Evolutionary conservation across 2,888 invertebrate genomes (phyloP).

Genomic region (Lasioglossum villosulum): DNA sequence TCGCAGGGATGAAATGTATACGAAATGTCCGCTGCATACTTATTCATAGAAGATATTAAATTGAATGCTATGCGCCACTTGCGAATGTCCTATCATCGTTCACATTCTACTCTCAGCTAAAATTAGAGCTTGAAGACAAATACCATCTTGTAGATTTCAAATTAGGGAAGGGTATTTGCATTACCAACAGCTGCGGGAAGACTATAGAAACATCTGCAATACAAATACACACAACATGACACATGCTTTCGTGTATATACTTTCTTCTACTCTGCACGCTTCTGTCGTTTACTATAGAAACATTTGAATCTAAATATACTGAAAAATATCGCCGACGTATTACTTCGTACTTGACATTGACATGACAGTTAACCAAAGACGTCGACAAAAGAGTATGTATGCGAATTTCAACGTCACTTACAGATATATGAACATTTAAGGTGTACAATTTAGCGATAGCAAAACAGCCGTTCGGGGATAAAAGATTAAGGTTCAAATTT

Average conservation of each 20-base stretch:
- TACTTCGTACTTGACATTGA: not conserved
- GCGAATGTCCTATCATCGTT: conserved; percentile 49
- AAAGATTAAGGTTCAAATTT: not conserved
- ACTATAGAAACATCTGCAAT: conserved; percentile 70
- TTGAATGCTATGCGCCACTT: conserved; percentile 46
- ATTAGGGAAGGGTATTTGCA: conserved; percentile 68
- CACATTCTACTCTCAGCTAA: conserved; percentile 73
- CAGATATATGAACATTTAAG: not conserved
- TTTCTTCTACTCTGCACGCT: not conserved
- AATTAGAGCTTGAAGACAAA: conserved; percentile 65
- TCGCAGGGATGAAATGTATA: not conserved
- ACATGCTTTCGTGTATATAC: not conserved
- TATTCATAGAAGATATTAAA: conserved; percentile 65
- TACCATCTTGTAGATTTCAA: conserved; percentile 66
- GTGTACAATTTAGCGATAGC: not conserved
- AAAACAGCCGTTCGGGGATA: not conserved
- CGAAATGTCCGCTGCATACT: conserved; percentile 48
- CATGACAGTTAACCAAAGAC: conserved; percentile 18
- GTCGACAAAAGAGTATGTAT: not conserved
- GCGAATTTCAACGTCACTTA: not conserved
- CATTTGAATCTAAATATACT: not conserved
- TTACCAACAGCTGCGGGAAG: conserved; percentile 69
- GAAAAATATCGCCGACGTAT: not conserved
- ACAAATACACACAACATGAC: conserved; percentile 39
- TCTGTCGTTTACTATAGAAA: not conserved